Base-by-base conservation (phyloP, 2,888 invertebrate species). In the Trichacis sp. region DNA sequence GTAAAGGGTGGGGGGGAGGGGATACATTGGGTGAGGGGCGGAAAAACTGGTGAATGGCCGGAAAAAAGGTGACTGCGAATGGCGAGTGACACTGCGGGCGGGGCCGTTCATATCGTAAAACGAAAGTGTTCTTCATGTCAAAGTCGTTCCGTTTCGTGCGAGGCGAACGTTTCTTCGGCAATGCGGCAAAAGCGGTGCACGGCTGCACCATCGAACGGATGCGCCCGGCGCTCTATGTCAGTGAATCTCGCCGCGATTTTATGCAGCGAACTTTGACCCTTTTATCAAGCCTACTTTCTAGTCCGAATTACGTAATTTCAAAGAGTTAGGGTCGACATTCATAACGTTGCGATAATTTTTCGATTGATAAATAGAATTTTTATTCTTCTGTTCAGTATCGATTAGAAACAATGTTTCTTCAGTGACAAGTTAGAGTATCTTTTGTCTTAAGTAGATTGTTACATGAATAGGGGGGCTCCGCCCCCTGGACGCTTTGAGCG, bases 121-220 rank as follows among this genome's bases (percentile, higher is more conserved):
- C 33, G n/a, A 45, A 36, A 18, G 29, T 29, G 47, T 47, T 66
- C 47, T 54, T 52, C 53, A 63, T 67, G 56, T 57, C 54, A 57
- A 53, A 53, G 63, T 56, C 55, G 62, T 51, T 59, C 48, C 45
- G 54, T 68, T 68, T 61, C 68, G 68, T 68, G 64, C 58, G 49
- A 54, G 64, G 68, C 58, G 64, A 51, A 68, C 68, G 58, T 68
- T 68, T 61, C 68, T 64, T 68, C 68, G 57, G 68, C 68, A 68
- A 61, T 68, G 68, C 68, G 64, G 68, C 68, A 68, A 68, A 64
- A 60, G 64, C 61, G 64, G 64, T 60, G 47, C 68, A 60, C 51
- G 68, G 64, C 61, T 61, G 68, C 68, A 58, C 68, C 64, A 68
- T 64, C 61, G 61, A 68, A 68, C 68, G 45, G 45, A 45, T 20